Conservation (phyloP, 2,113 vertebrate species). For the Megalops atlanticus region DNA sequence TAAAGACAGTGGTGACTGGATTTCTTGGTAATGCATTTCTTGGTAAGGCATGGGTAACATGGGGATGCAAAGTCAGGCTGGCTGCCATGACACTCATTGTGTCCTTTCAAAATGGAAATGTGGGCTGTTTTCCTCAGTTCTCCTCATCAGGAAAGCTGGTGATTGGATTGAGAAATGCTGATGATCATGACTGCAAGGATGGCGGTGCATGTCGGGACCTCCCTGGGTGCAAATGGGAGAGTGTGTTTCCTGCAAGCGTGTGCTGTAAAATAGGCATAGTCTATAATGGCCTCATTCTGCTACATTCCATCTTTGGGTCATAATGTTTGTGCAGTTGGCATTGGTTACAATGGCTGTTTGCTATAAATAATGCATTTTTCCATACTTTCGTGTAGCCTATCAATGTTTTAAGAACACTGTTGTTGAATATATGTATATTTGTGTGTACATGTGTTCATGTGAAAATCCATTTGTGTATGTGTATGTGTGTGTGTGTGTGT, state of each 20-base stretch:
- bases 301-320: neutral
- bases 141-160: neutral
- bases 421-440: neutral
- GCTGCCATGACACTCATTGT: neutral
- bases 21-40: no score
- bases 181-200: neutral
- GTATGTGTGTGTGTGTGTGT: neutral
- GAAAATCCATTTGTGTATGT: neutral
- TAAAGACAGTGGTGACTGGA: neutral
- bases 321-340: neutral
- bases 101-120: neutral
- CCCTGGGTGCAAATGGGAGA: neutral
- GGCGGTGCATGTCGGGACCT: neutral
- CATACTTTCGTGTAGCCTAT: neutral
- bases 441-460: neutral
- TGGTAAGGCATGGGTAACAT: no score
- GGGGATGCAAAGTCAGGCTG: conserved; percentile 3
- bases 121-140: neutral
- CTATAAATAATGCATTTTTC: neutral
- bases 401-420: neutral
- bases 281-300: neutral
- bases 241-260: neutral
- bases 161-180: neutral
- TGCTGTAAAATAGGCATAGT: neutral
- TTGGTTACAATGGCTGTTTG: neutral